Conservation (phyloP, 2,888 invertebrate genomes). For the Tachina lurida region DNA sequence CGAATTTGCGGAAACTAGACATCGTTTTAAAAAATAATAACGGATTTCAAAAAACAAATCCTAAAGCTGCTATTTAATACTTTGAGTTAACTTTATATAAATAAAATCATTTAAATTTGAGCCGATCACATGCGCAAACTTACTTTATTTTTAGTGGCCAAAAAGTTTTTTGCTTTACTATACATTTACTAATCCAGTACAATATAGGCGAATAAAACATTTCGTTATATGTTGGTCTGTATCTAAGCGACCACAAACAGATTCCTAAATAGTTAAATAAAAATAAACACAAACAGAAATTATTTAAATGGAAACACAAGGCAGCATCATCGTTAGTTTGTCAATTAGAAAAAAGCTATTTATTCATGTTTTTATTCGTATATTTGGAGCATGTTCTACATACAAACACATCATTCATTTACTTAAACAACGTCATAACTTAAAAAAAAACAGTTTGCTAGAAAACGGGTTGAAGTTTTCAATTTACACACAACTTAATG, state of each 20-base stretch:
- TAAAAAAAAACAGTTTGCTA: too few species aligned
- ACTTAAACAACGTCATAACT: too few species aligned
- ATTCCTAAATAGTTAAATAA: constrained; percentile 31
- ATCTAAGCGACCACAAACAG: constrained; percentile 56
- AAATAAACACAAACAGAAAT: constrained; percentile 30
- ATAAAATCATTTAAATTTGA: too few species aligned
- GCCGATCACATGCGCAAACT: too few species aligned
- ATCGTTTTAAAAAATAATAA: too few species aligned
- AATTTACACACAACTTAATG: too few species aligned
- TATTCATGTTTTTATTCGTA: too few species aligned
- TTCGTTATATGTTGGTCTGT: constrained; percentile 24
- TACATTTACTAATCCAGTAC: constrained; percentile 19
- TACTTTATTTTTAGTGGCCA: background rate
- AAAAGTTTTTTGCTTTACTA: constrained; percentile 3
- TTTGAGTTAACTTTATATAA: too few species aligned
- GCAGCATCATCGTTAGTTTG: constrained; percentile 46
- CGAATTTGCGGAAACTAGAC: too few species aligned
- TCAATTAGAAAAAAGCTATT: constrained; percentile 30
- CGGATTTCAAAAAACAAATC: too few species aligned
- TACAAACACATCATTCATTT: background rate
- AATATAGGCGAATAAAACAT: background rate
- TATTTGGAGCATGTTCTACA: background rate
- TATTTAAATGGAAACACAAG: constrained; percentile 51
- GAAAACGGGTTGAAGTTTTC: too few species aligned
- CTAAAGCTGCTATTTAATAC: too few species aligned